Conservation (phyloP, 2,888 invertebrate genomes). For the Drosophila demipolita region DNA sequence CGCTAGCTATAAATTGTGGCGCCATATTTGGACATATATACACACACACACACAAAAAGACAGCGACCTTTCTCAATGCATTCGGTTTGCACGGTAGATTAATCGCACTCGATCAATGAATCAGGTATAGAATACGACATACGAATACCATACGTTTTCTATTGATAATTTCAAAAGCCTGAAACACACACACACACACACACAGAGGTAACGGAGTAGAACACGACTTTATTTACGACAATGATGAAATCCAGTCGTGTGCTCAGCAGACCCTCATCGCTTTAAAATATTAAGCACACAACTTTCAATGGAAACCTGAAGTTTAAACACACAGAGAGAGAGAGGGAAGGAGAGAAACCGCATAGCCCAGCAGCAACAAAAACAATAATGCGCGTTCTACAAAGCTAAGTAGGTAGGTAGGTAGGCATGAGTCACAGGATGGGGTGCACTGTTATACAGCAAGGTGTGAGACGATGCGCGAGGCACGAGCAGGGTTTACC, state of each 20-base stretch:
- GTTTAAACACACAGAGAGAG: conserved; percentile 10
- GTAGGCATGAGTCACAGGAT: conserved; percentile 59
- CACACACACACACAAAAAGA: background rate
- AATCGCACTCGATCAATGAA: conserved; percentile 45
- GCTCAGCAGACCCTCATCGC: conserved; percentile 44
- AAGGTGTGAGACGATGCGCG: conserved; percentile 30
- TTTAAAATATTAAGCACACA: conserved; percentile 19
- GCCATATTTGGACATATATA: conserved; percentile 32
- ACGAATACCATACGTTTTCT: conserved; percentile 44
- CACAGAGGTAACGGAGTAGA: background rate
- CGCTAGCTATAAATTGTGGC: conserved; percentile 36
- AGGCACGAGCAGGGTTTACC: conserved; percentile 11
- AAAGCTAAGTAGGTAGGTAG: conserved; percentile 21
- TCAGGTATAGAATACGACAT: conserved; percentile 13
- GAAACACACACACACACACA: conserved; percentile 1
- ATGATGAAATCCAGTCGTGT: conserved; percentile 65
- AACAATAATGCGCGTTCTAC: background rate
- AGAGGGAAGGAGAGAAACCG: conserved; percentile 43
- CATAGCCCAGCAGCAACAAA: conserved; percentile 17
- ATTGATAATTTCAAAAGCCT: conserved; percentile 34
- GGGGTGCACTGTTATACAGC: background rate
- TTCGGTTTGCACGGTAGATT: background rate
- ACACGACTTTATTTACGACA: conserved; percentile 45
- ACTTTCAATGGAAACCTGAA: conserved; percentile 67
- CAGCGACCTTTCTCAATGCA: conserved; percentile 52